Evolutionary conservation across 2,113 vertebrate genomes (phyloP).

Genomic region (Paracyprichromis sp.): DNA sequence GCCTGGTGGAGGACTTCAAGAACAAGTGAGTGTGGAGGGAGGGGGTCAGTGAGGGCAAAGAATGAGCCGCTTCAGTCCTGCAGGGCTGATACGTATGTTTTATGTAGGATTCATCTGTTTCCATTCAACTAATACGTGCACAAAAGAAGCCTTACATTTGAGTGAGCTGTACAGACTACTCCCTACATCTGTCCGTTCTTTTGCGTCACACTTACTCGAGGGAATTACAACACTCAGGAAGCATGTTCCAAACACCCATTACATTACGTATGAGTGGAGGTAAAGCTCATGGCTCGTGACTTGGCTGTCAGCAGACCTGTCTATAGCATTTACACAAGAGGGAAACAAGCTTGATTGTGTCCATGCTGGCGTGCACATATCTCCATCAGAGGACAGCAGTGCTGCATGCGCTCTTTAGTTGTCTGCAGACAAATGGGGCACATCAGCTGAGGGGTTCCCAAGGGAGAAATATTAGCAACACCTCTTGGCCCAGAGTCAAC

Average conservation of each 20-base stretch:
- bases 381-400: neutral
- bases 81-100: neutral
- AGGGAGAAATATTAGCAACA: constrained; percentile 1
- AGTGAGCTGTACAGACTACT: constrained; percentile 8
- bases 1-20: constrained; percentile 92
- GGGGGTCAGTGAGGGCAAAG: neutral
- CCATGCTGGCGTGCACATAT: neutral
- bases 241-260: constrained; percentile 18
- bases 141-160: neutral
- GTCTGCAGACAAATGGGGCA: neutral
- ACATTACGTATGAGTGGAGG: neutral
- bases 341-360: neutral
- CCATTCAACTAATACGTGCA: neutral
- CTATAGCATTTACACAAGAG: neutral
- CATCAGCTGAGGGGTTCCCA: neutral
- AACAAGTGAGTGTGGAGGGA: constrained; percentile 79
- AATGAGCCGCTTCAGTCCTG: neutral
- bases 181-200: constrained; percentile 46
- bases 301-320: neutral
- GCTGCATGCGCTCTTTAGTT: neutral
- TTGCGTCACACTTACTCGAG: constrained; percentile 13
- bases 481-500: neutral
- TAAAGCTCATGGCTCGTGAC: neutral
- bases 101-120: neutral
- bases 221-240: constrained; percentile 40